Conservation (phyloP, 1,140 invertebrate genomes). For the Pachypsylla venusta region DNA sequence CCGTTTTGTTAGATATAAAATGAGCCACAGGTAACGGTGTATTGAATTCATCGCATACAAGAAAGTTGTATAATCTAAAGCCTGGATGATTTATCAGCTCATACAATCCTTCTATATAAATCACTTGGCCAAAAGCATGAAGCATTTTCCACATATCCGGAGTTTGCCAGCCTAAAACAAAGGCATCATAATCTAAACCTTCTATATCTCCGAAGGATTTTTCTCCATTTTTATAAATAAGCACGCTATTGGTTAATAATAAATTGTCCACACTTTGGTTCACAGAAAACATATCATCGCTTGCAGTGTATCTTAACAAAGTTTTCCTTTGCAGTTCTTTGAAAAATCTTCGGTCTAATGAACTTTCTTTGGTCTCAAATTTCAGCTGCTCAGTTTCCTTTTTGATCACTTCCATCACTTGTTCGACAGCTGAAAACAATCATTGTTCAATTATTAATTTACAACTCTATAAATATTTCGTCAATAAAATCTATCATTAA, state of each 20-base stretch:
- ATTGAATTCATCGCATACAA: not conserved
- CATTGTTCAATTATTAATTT: too few species aligned
- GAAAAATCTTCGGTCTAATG: not conserved
- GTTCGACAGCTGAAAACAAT: not conserved
- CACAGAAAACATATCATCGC: not conserved
- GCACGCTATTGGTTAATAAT: not conserved
- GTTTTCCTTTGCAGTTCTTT: slow-evolving; percentile 1
- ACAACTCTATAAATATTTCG: too few species aligned
- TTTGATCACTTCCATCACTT: not conserved
- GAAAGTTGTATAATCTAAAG: not conserved
- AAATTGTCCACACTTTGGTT: not conserved
- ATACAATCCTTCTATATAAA: not conserved
- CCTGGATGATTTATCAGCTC: not conserved
- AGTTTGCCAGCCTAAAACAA: not conserved
- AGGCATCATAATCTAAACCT: not conserved
- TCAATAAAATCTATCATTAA: too few species aligned
- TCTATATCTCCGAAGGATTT: not conserved
- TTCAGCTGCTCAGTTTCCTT: not conserved
- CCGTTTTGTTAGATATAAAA: not conserved
- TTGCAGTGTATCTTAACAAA: not conserved
- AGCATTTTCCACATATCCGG: not conserved
- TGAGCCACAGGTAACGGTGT: not conserved
- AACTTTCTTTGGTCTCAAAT: not conserved
- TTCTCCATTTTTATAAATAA: not conserved
- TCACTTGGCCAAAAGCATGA: not conserved